Conservation (phyloP, 2,797 vertebrate genomes). For the Mycteria americana region DNA sequence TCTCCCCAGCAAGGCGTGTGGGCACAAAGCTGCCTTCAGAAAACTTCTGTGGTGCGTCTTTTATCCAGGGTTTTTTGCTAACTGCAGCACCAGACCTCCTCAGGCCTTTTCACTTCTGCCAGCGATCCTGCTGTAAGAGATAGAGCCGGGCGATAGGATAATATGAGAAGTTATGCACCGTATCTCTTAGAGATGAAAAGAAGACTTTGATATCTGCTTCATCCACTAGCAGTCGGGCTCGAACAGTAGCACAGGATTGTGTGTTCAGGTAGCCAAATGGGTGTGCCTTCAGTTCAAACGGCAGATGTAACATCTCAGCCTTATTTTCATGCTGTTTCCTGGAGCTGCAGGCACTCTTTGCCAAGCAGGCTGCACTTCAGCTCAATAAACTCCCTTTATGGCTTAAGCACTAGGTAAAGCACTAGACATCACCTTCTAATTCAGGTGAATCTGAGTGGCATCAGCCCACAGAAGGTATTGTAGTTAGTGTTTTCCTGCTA, state of each 20-base stretch:
- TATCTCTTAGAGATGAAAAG: constrained; percentile 47
- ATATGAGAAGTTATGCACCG: background rate
- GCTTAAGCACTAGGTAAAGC: background rate
- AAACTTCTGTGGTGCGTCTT: background rate
- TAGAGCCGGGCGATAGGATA: background rate
- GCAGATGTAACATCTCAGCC: background rate
- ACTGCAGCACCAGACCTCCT: background rate
- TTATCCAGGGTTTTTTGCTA: background rate
- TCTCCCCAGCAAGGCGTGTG: background rate
- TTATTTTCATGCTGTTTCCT: constrained; percentile 47
- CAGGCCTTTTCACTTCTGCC: background rate
- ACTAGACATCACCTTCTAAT: background rate
- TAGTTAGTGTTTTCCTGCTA: background rate
- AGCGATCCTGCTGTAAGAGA: background rate
- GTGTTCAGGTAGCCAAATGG: background rate
- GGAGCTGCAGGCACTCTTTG: constrained; percentile 5
- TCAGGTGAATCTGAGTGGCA: background rate
- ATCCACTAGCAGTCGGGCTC: background rate
- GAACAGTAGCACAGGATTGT: background rate
- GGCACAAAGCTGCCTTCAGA: background rate
- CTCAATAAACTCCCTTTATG: background rate
- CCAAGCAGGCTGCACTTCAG: background rate
- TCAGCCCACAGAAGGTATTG: background rate
- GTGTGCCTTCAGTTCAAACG: constrained; percentile 21
- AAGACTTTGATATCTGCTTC: constrained; percentile 25